Evolutionary conservation across 2,113 vertebrate species (phyloP).

Genomic region (Nothocercus nigrocapillus): DNA sequence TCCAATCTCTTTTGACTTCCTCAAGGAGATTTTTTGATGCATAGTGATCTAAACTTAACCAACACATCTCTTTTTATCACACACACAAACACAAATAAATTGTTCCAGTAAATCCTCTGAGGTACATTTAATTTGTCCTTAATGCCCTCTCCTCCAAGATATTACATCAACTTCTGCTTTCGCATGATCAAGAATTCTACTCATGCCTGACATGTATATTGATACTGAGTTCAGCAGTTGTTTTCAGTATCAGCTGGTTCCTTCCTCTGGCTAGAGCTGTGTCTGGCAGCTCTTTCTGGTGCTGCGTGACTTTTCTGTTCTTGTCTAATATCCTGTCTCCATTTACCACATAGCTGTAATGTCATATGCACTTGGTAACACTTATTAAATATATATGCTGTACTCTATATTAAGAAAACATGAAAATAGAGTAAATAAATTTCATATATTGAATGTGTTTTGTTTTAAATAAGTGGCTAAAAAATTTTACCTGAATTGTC

Average conservation of each 20-base stretch:
- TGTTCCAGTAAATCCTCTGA: not conserved
- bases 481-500: not conserved
- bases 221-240: slow-evolving; percentile 36
- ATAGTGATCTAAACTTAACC: not conserved
- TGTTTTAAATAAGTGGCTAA: not conserved
- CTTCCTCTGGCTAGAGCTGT: not conserved
- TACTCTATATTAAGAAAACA: not conserved
- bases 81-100: not conserved
- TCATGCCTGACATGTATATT: not conserved
- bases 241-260: slow-evolving; percentile 47
- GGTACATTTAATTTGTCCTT: not conserved
- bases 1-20: not conserved
- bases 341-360: not conserved
- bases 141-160: not conserved
- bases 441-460: not conserved
- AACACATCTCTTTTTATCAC: not conserved
- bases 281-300: slow-evolving; percentile 12
- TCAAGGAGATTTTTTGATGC: not conserved
- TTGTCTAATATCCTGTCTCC: slow-evolving; percentile 6
- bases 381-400: not conserved
- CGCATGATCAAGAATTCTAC: not conserved
- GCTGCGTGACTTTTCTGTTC: not conserved
- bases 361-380: not conserved
- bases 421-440: not conserved
- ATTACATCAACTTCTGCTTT: not conserved